Evolutionary conservation across 2,113 vertebrate species (phyloP).

Genomic region (Rallus limicola): DNA sequence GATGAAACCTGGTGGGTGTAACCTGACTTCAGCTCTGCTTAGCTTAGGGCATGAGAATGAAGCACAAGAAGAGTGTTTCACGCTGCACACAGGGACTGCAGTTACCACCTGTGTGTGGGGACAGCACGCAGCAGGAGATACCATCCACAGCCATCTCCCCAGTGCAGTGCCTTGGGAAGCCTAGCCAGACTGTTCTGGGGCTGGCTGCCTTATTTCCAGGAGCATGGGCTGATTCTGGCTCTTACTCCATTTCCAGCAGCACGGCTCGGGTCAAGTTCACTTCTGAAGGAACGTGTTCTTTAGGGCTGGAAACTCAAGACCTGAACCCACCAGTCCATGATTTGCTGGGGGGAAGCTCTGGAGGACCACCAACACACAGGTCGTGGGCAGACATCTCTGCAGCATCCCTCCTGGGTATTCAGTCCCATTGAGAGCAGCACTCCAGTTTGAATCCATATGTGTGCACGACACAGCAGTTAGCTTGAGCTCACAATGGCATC

Average conservation of each 20-base stretch:
- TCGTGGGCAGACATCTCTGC: neutral
- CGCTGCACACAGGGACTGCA: neutral
- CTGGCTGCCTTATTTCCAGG: neutral
- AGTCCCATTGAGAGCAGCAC: fast-evolving
- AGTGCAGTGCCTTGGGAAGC: neutral
- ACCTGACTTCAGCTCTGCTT: neutral
- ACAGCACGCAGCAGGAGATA: neutral
- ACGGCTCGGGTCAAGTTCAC: neutral
- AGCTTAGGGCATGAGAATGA: fast-evolving
- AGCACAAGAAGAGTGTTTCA: no score
- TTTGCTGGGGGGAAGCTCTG: neutral
- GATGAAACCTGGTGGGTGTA: fast-evolving
- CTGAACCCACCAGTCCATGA: neutral
- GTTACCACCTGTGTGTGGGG: fast-evolving
- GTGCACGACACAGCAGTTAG: neutral
- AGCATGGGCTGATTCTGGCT: neutral
- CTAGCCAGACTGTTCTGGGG: fast-evolving
- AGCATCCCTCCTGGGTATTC: neutral
- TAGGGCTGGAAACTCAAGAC: neutral
- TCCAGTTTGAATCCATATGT: neutral
- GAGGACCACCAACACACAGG: neutral
- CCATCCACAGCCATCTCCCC: no score
- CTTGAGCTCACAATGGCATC: neutral
- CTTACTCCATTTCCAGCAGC: neutral
- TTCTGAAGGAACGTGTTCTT: neutral